These are phyloP conservation scores for Nylanderia fulva DNA, from an alignment of 1,140 invertebrate genomes.

Conservation along the genomic window DNA sequence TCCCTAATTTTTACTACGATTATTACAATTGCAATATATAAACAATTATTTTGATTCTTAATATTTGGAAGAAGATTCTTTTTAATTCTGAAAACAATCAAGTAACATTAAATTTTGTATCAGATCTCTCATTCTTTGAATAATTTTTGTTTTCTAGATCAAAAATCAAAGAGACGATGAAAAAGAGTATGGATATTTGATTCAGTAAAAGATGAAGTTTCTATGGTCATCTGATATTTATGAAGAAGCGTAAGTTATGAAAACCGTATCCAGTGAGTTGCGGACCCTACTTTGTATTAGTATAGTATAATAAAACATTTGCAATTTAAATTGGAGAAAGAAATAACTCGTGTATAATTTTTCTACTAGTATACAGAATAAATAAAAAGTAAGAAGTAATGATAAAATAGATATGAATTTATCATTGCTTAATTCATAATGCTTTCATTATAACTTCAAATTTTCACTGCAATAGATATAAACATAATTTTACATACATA, in stretches of 20 bases:
- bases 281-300: slow-evolving; percentile 9
- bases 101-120: slow-evolving; percentile 57
- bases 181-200: slow-evolving; percentile 64
- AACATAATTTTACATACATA: background rate
- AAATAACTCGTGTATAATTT: slow-evolving; percentile 19
- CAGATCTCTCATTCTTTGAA: slow-evolving; percentile 11
- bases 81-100: slow-evolving; percentile 42
- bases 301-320: background rate
- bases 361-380: background rate
- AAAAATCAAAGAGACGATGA: background rate
- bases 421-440: background rate
- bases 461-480: background rate
- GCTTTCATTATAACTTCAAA: background rate
- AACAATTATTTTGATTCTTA: background rate
- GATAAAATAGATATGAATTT: background rate
- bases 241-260: slow-evolving; percentile 66
- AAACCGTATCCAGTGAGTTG: slow-evolving; percentile 49
- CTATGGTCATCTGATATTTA: slow-evolving; percentile 73
- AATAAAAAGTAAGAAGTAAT: background rate
- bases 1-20: background rate
- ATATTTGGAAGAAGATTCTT: slow-evolving; percentile 7
- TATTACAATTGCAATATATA: background rate
- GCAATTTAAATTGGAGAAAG: background rate
- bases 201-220: slow-evolving; percentile 50
- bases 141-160: slow-evolving; percentile 37